phyloP scores from a whole-genome alignment of 1,140 invertebrate species.

The Sycobia sp. region DNA sequence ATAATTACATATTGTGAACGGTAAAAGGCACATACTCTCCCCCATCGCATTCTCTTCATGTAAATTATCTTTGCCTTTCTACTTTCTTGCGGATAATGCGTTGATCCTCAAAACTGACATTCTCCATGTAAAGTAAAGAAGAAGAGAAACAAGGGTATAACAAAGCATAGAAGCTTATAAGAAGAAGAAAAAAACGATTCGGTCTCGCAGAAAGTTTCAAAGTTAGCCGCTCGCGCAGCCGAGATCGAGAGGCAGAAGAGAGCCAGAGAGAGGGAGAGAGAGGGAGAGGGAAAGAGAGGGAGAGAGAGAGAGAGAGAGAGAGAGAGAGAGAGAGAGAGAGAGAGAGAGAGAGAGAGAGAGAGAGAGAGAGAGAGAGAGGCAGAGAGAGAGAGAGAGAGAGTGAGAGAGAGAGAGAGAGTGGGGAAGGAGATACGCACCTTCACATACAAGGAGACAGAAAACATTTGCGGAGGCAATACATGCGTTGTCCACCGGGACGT shows the following conservation, averaged over 20 bases:
- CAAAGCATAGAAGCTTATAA: slow-evolving; percentile 1
- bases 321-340: background rate
- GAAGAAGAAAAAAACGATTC: background rate
- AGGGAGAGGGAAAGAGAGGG: background rate
- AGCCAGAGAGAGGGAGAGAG: background rate
- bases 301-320: background rate
- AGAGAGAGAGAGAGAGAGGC: background rate
- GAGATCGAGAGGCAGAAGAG: background rate
- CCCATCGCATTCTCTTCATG: background rate
- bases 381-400: background rate
- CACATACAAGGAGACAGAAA: too few relatives aligned
- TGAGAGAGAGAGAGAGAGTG: background rate
- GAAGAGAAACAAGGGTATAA: background rate
- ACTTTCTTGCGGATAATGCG: slow-evolving; percentile 4
- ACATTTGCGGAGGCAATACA: slow-evolving; percentile 37
- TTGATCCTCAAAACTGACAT: slow-evolving; percentile 14
- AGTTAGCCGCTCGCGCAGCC: background rate
- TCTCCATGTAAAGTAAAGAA: slow-evolving; percentile 16
- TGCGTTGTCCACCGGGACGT: slow-evolving; percentile 47
- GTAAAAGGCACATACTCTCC: background rate
- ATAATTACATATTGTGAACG: slow-evolving; percentile 15
- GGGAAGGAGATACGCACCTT: background rate
- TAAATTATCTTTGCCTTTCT: background rate
- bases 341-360: background rate
- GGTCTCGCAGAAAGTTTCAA: slow-evolving; percentile 10